Conservation (phyloP, 2,113 vertebrate species). For the Caranx melampygus region DNA sequence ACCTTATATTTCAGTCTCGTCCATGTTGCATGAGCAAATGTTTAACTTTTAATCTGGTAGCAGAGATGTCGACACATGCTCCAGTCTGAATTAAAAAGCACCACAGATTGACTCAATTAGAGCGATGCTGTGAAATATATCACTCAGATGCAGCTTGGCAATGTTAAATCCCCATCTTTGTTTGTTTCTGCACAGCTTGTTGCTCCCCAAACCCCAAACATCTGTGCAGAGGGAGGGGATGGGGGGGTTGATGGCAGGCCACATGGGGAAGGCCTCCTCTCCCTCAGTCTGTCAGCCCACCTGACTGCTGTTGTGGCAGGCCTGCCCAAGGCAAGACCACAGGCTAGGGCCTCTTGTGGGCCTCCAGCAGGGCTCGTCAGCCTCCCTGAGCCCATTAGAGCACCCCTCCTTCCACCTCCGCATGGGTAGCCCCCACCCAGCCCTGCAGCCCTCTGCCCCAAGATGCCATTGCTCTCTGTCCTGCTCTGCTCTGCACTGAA, state of each 20-base stretch:
- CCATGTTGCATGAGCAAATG: constrained; percentile 34
- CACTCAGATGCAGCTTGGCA: constrained; percentile 28
- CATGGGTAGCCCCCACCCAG: constrained; percentile 66
- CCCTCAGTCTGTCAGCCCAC: constrained; percentile 83
- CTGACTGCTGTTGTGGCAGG: constrained; percentile 83
- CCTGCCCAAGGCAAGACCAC: constrained; percentile 88
- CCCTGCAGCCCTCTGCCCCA: constrained; percentile 76
- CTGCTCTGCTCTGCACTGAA: constrained; percentile 55
- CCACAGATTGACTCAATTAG: constrained; percentile 31
- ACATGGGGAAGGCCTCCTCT: constrained; percentile 73
- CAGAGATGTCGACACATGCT: constrained; percentile 17
- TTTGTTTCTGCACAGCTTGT: constrained; percentile 75
- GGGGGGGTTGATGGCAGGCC: constrained; percentile 59
- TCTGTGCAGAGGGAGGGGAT: constrained; percentile 66
- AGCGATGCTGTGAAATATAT: constrained; percentile 13
- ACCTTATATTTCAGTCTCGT: constrained; percentile 23
- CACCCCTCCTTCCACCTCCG: constrained; percentile 65
- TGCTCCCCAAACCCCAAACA: constrained; percentile 71
- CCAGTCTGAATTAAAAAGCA: constrained; percentile 12
- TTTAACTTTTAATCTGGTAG: constrained; percentile 53
- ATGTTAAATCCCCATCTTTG: constrained; percentile 58
- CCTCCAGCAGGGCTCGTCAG: constrained; percentile 71
- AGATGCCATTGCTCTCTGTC: constrained; percentile 77
- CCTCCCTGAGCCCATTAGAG: constrained; percentile 83
- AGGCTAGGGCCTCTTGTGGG: constrained; percentile 84